These are phyloP conservation scores for Tinamus guttatus DNA, from an alignment of 2,113 vertebrate species.

Conservation along the genomic window DNA sequence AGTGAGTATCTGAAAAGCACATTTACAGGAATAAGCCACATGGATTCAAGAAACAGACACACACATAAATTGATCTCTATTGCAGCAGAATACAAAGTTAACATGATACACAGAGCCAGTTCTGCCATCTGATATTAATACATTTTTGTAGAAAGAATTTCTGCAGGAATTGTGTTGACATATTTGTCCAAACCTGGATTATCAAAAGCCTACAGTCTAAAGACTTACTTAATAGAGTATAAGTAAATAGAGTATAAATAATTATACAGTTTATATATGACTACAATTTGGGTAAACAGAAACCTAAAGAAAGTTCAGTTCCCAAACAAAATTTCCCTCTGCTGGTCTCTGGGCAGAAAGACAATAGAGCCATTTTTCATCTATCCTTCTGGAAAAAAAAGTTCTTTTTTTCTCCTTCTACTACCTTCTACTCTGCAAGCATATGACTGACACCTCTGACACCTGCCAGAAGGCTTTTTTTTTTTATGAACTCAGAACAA, in stretches of 20 bases:
- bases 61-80: neutral
- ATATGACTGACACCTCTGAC: neutral
- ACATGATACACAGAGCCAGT: neutral
- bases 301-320: neutral
- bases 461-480: neutral
- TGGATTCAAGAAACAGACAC: neutral
- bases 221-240: neutral
- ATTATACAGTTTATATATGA: neutral
- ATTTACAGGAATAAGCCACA: neutral
- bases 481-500: neutral
- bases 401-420: neutral
- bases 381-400: neutral
- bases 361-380: neutral
- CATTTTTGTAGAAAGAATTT: neutral
- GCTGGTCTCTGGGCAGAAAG: neutral
- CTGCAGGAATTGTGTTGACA: neutral
- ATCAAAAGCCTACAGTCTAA: neutral
- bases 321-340: neutral
- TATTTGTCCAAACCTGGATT: neutral
- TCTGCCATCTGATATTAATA: neutral
- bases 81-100: neutral
- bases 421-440: neutral
- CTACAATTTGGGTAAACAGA: neutral
- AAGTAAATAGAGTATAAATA: neutral
- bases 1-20: neutral